These are phyloP conservation scores for Caenorhabditis remanei DNA, from an alignment of 1,140 invertebrate species.

Conservation along the genomic window DNA sequence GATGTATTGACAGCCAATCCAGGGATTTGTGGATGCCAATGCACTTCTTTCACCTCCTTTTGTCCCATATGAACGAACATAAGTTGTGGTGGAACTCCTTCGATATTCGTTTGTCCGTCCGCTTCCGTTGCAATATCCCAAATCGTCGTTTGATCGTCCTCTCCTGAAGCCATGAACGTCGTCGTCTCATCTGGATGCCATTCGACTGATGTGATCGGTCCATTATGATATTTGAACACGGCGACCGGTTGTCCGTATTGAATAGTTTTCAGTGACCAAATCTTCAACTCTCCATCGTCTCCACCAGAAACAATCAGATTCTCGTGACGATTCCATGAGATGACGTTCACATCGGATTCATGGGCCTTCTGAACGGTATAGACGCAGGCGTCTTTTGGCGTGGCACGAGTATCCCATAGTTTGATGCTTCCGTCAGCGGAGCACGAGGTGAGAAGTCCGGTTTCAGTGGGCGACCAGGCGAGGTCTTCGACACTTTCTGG, in stretches of 20 bases:
- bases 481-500: constrained; percentile 91
- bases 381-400: constrained; percentile 88
- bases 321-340: constrained; percentile 93
- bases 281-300: constrained; percentile 92
- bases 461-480: constrained; percentile 97
- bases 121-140: constrained; percentile 91
- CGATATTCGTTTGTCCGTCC: constrained; percentile 77
- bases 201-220: constrained; percentile 93
- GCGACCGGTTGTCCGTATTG: constrained; percentile 84
- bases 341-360: constrained; percentile 93
- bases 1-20: constrained; percentile 95
- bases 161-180: constrained; percentile 91
- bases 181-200: constrained; percentile 94
- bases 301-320: constrained; percentile 92
- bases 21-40: constrained; percentile 96
- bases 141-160: constrained; percentile 94
- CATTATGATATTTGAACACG: constrained; percentile 91
- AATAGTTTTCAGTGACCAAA: constrained; percentile 96
- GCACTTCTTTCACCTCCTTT: constrained; percentile 94
- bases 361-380: constrained; percentile 89
- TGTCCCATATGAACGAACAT: constrained; percentile 99
- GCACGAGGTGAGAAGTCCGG: constrained; percentile 81
- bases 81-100: constrained; percentile 90
- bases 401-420: constrained; percentile 71
- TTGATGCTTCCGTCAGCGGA: constrained; percentile 71